Evolutionary conservation across 2,113 vertebrate genomes (phyloP).

Genomic region (Orycteropus afer): DNA sequence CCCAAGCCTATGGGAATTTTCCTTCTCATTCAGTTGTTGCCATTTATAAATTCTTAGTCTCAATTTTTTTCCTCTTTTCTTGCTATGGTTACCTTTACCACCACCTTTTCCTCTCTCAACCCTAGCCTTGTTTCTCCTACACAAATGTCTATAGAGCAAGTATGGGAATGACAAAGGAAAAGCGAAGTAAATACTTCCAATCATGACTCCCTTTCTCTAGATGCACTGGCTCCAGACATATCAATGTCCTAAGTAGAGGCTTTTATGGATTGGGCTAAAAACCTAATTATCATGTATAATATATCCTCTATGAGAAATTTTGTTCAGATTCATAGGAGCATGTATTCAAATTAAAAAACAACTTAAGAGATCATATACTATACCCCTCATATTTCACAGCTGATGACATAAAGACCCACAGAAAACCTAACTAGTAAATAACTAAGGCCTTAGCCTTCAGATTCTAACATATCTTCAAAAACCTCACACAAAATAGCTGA

Average conservation of each 20-base stretch:
- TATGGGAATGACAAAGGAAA: not conserved
- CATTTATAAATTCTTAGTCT: not conserved
- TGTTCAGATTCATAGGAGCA: not conserved
- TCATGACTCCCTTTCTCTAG: not conserved
- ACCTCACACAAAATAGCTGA: not conserved
- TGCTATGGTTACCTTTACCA: not conserved
- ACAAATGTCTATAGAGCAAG: not conserved
- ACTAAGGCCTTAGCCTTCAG: not conserved
- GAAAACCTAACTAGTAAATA: not conserved
- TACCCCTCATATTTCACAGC: not conserved
- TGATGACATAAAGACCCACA: not conserved
- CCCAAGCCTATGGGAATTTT: not conserved
- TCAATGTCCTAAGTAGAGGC: not conserved
- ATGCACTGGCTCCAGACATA: not conserved
- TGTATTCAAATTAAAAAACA: not conserved
- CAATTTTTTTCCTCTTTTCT: not conserved
- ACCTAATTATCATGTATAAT: not conserved
- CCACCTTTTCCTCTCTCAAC: not conserved
- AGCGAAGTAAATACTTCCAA: not conserved
- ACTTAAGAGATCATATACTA: not conserved
- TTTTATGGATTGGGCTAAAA: not conserved
- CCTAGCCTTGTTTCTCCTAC: not conserved
- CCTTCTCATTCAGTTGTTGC: not conserved
- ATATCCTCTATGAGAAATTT: not conserved
- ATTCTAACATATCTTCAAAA: not conserved